phyloP scores from a whole-genome alignment of 2,113 vertebrate genomes.

The Sylvilagus bachmani region DNA sequence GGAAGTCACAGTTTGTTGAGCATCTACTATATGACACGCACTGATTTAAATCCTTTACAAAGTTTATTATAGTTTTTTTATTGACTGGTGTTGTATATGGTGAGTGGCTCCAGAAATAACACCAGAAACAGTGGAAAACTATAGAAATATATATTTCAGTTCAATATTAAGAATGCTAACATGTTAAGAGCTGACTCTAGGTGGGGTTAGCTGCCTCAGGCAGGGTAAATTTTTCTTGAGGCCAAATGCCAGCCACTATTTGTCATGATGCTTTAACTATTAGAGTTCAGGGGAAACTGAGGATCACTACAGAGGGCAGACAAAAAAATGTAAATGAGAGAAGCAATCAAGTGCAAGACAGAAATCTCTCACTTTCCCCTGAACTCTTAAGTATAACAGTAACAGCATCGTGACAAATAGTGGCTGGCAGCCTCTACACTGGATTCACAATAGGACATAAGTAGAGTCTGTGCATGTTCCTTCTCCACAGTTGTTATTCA shows the following conservation, averaged over 20 bases:
- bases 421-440: background rate
- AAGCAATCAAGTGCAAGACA: background rate
- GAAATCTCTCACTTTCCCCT: background rate
- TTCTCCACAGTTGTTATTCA: background rate
- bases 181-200: background rate
- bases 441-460: background rate
- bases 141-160: background rate
- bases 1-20: background rate
- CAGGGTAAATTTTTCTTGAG: background rate
- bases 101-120: background rate
- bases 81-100: background rate
- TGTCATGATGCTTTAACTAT: too few relatives aligned
- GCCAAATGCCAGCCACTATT: too few relatives aligned
- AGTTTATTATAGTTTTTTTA: background rate
- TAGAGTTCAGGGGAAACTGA: too few relatives aligned
- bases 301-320: background rate
- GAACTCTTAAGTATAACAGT: background rate
- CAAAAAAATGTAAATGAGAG: background rate
- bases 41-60: background rate
- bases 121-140: background rate
- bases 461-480: background rate
- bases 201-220: background rate
- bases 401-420: background rate
- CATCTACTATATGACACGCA: background rate
- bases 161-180: background rate